Percentiles rank a stretch among this genome's conserved stretches.
Evolutionary conservation across 2,888 invertebrate species (phyloP).

Genomic region (Nephrotoma guestfalica): DNA sequence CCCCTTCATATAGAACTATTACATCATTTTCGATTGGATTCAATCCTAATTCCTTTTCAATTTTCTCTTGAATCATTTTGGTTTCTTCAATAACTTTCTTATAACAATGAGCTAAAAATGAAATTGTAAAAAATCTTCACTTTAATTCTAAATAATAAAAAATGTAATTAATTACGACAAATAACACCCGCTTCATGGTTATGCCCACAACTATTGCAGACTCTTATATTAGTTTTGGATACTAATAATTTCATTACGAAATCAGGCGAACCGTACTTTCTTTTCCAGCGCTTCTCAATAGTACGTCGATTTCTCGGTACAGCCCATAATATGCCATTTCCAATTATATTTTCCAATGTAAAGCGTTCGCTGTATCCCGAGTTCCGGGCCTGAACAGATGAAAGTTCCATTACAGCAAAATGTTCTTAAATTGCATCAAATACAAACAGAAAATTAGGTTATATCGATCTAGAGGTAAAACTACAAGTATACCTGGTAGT

Average conservation of each 20-base stretch:
- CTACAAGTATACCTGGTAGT: conserved; percentile 34
- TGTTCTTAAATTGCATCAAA: conserved; percentile 7
- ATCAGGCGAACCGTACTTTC: conserved; percentile 56
- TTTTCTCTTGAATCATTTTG: conserved; percentile 57
- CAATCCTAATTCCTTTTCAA: conserved; percentile 51
- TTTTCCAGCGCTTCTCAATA: conserved; percentile 53
- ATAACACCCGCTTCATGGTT: conserved; percentile 62
- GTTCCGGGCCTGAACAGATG: not conserved
- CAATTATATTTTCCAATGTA: conserved; percentile 48
- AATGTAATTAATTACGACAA: conserved; percentile 46
- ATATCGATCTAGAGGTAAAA: not conserved
- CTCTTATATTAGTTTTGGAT: conserved; percentile 57
- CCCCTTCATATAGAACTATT: conserved; percentile 71
- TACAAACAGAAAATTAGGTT: conserved; percentile 2
- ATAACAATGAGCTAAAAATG: conserved; percentile 65
- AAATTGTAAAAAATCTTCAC: conserved; percentile 2
- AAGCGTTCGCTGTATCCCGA: conserved; percentile 22
- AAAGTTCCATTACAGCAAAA: conserved; percentile 5
- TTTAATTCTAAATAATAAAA: not conserved
- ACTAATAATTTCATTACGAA: conserved; percentile 53
- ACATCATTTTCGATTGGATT: conserved; percentile 73
- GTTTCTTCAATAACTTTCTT: conserved; percentile 70
- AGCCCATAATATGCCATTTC: conserved; percentile 64
- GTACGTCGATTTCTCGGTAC: conserved; percentile 68
- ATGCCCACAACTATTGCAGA: conserved; percentile 72